Conservation (phyloP, 2,113 vertebrate species). For the Climacteris rufus region DNA sequence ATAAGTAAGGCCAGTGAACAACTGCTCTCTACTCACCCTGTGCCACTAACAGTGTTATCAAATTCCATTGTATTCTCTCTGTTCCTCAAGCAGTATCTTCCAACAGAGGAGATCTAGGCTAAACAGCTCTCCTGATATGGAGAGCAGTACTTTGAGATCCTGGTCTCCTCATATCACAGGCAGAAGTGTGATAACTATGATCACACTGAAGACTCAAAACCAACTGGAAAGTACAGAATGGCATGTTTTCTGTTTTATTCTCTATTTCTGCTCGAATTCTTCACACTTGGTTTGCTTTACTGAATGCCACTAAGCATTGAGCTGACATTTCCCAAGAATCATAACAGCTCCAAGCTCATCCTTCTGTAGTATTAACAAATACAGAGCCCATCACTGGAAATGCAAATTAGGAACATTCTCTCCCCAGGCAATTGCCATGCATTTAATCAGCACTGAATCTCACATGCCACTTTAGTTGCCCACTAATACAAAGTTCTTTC, state of each 20-base stretch:
- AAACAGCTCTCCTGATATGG: neutral
- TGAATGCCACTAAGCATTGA: slow-evolving; percentile 20
- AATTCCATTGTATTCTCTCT: neutral
- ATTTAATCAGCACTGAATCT: neutral
- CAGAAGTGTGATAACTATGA: neutral
- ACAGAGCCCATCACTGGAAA: neutral
- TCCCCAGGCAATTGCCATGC: neutral
- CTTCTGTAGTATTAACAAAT: neutral
- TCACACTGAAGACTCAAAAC: neutral
- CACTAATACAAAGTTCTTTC: neutral
- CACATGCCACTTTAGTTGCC: neutral
- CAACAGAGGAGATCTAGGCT: neutral
- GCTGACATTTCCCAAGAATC: slow-evolving; percentile 16
- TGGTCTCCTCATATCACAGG: neutral
- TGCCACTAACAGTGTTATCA: neutral
- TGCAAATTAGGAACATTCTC: neutral
- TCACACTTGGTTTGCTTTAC: neutral
- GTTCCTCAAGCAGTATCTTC: neutral
- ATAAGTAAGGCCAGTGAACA: neutral
- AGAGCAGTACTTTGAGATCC: neutral
- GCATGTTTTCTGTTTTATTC: slow-evolving; percentile 4
- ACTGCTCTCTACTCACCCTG: neutral
- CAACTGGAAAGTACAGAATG: neutral
- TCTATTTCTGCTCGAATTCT: slow-evolving; percentile 6
- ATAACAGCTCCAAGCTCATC: neutral